Evolutionary conservation across 2,113 vertebrate genomes (phyloP), one percentile per base, ranked within the genome.

Genomic region (Emberiza fucata): DNA sequence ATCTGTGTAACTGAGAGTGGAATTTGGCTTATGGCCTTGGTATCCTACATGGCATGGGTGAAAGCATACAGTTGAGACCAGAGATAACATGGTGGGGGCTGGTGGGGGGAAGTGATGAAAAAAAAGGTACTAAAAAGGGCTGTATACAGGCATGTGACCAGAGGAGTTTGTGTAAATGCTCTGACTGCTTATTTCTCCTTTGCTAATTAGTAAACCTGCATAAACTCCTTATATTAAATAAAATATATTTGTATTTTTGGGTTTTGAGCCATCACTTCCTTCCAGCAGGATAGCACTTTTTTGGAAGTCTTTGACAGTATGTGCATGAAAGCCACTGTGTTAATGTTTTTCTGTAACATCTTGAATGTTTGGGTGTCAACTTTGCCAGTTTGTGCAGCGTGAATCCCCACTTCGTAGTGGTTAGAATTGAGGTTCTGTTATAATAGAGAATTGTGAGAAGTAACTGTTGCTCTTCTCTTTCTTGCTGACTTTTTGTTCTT

Each of bases 11-110:
- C 21, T 42, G 73, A 91, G 71, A 95, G 71, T 27, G 44, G 90
- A 81, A 86, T 95, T 93, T 96, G 93, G 87, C 85, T 51, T 47
- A 47, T 83, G 82, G 85, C 87, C 79, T 77, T 83, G 42, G 35
- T 45, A 22, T 90, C 63, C 80, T 73, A 10, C 66, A 48, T 76
- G 86, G 37, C 47, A 40, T 56, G 51, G 51, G 42, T 65, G 76
- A 70, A 70, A 80, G 24, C 21, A 19, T 65, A 17, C 60, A 66
- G 51, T 53, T 54, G 14, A 87, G 87, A 16, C 9, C 18, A 65
- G 57, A 25, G 72, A 28, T 29, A 44, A 57, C 16, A n/a, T 48
- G 14, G 54, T 9, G 27, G 7, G 5, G 15, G 14, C 14, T 79
- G 31, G 5, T 44, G 14, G 6, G 31, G 28, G 8, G 5, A 82